A percentile compares a stretch with the other conserved stretches of the same genome.
Conservation (phyloP, 2,797 vertebrate species). For the Sylvia borin region DNA sequence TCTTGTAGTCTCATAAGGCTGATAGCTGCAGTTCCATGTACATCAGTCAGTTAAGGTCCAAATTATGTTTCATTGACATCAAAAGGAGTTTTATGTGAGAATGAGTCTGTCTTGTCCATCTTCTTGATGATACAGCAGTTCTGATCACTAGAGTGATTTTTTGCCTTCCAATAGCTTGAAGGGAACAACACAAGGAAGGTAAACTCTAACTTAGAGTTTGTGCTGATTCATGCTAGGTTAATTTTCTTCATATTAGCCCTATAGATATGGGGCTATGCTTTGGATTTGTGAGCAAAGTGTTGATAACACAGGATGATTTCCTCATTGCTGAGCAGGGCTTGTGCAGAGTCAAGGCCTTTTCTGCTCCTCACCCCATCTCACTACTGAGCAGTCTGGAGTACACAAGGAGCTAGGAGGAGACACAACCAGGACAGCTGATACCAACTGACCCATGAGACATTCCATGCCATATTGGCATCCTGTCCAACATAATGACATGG, state of each 20-base stretch:
- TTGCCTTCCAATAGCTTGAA: background rate
- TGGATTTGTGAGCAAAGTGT: background rate
- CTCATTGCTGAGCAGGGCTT: background rate
- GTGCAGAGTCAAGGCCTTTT: background rate
- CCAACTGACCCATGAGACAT: background rate
- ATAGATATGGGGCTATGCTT: background rate
- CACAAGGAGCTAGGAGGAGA: background rate
- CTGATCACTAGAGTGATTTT: background rate
- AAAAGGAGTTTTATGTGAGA: background rate
- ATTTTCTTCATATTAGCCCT: background rate
- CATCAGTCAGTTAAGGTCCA: background rate
- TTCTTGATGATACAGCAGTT: background rate
- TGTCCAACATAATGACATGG: background rate
- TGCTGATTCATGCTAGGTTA: background rate
- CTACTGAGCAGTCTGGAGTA: too few relatives aligned
- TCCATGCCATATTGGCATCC: accelerated
- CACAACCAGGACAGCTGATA: background rate
- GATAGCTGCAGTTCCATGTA: background rate
- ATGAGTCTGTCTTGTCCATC: background rate
- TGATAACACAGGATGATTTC: background rate
- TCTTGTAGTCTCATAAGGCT: accelerated
- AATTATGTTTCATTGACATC: background rate
- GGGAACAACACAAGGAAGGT: background rate
- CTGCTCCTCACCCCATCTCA: background rate
- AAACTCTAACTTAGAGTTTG: background rate